phyloP scores from a whole-genome alignment of 2,113 vertebrate species.

The Myotis yumanensis region DNA sequence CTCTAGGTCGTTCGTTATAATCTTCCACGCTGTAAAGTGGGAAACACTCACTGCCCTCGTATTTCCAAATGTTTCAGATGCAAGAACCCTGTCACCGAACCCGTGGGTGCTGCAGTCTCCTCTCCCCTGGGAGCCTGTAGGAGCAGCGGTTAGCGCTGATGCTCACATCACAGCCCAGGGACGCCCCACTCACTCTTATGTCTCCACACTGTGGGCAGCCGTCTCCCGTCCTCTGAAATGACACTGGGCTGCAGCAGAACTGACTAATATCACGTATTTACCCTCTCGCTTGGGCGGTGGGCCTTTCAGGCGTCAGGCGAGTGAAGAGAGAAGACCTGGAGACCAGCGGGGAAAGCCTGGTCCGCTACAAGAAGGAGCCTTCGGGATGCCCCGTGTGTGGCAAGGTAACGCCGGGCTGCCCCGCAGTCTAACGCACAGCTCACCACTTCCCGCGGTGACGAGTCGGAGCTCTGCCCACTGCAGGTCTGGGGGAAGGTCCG shows the following conservation, averaged over 20 bases:
- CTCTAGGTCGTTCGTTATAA: fast-evolving
- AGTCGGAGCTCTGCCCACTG: not conserved
- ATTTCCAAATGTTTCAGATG: not conserved
- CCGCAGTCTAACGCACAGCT: not conserved
- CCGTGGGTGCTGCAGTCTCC: fast-evolving
- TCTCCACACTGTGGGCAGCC: not conserved
- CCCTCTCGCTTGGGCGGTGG: constrained; percentile 60
- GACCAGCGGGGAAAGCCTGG: constrained; percentile 90
- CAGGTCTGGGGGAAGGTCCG: fast-evolving
- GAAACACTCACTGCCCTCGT: fast-evolving
- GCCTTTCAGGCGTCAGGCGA: constrained; percentile 90
- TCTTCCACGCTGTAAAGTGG: fast-evolving
- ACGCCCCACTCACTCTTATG: fast-evolving
- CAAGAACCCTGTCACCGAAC: fast-evolving
- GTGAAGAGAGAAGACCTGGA: constrained; percentile 96
- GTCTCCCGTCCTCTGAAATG: fast-evolving
- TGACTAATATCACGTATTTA: not conserved
- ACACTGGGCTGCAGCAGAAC: not conserved
- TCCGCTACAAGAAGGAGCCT: constrained; percentile 97
- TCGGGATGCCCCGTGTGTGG: constrained; percentile 96
- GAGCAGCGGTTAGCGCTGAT: fast-evolving
- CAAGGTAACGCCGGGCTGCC: constrained; percentile 86
- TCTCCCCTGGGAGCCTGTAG: fast-evolving
- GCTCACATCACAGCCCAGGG: not conserved
- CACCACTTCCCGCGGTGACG: fast-evolving